Conservation (phyloP, 1,140 invertebrate genomes). For the Cotesia glomerata region DNA sequence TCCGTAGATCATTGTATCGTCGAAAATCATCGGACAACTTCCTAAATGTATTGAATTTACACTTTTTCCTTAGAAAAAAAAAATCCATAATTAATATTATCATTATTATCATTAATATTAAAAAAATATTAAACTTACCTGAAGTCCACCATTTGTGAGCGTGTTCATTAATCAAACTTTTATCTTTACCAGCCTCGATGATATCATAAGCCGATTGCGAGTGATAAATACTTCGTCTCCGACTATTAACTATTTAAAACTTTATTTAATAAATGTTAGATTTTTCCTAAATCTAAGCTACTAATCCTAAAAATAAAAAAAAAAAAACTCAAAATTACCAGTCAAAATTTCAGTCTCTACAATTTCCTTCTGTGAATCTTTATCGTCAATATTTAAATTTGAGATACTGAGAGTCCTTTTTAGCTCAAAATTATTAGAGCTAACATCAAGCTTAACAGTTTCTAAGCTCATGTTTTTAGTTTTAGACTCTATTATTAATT, state of each 20-base stretch:
- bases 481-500: background rate
- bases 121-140: slow-evolving; percentile 21
- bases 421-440: slow-evolving; percentile 4
- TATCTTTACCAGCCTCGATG: background rate
- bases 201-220: slow-evolving; percentile 4
- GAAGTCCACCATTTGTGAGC: slow-evolving; percentile 32
- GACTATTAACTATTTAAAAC: slow-evolving; percentile 1
- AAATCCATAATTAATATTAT: background rate
- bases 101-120: background rate
- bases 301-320: background rate
- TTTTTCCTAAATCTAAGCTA: no score
- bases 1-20: slow-evolving; percentile 20
- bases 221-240: slow-evolving; percentile 3
- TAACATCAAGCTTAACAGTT: background rate
- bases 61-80: slow-evolving; percentile 22
- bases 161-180: background rate
- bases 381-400: slow-evolving; percentile 7
- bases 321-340: background rate
- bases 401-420: slow-evolving; percentile 12
- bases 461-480: slow-evolving; percentile 6
- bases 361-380: slow-evolving; percentile 10
- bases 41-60: slow-evolving; percentile 29
- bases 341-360: background rate
- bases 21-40: slow-evolving; percentile 33
- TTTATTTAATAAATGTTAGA: slow-evolving; percentile 15